These are phyloP conservation scores for Machimus rusticus DNA, from an alignment of 2,888 invertebrate species.

Conservation along the genomic window DNA sequence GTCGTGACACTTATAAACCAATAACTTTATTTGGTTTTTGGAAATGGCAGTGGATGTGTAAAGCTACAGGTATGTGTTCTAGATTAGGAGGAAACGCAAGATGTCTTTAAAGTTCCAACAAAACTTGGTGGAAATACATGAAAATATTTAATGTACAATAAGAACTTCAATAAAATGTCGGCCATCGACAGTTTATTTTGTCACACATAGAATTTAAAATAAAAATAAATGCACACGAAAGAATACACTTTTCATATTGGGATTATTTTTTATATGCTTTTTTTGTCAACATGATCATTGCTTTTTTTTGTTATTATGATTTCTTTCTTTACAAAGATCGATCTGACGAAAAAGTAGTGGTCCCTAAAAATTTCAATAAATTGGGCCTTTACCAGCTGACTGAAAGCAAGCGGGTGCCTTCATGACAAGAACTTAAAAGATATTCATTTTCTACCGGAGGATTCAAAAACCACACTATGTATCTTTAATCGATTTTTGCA, in stretches of 20 bases:
- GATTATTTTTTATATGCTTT: background rate
- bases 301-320: background rate
- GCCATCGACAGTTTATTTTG: background rate
- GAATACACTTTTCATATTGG: background rate
- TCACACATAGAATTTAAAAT: background rate
- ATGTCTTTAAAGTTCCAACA: background rate
- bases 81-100: background rate
- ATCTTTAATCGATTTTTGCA: background rate
- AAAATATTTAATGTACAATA: background rate
- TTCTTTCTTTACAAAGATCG: background rate
- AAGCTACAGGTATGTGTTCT: background rate
- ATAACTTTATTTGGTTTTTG: background rate
- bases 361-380: constrained; percentile 35
- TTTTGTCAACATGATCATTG: background rate
- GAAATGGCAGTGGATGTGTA: background rate
- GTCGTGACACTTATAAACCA: background rate
- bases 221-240: background rate
- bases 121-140: background rate
- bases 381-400: constrained; percentile 38
- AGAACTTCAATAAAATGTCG: background rate
- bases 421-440: constrained; percentile 1
- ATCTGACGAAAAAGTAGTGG: constrained; percentile 30
- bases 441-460: constrained; percentile 3
- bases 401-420: constrained; percentile 33
- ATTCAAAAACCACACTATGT: constrained; percentile 34